Conservation (phyloP, 2,888 invertebrate species). For the Dasysyrphus tricinctus region DNA sequence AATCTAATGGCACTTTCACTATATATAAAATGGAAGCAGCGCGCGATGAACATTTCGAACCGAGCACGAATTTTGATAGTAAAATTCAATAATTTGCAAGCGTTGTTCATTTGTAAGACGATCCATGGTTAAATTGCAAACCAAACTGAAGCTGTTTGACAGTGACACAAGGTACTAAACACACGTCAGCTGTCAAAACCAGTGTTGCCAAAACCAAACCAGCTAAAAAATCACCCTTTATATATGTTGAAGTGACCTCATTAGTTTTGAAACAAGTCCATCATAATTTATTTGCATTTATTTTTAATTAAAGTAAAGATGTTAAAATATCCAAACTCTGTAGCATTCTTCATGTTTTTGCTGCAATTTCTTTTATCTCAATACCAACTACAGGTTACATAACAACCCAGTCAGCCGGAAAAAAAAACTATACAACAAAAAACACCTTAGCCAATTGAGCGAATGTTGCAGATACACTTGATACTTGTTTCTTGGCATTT, state of each 20-base stretch:
- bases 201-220: too few species aligned
- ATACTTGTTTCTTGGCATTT: conserved; percentile 50
- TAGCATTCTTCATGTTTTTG: conserved; percentile 1
- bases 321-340: neutral
- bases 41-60: too few species aligned
- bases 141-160: too few species aligned
- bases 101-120: too few species aligned
- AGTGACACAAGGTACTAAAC: too few species aligned
- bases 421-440: conserved; percentile 17
- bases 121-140: too few species aligned
- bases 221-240: too few species aligned
- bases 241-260: neutral
- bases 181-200: too few species aligned
- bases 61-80: too few species aligned
- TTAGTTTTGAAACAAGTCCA: neutral
- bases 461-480: conserved; percentile 38
- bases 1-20: too few species aligned
- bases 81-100: too few species aligned
- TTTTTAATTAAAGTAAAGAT: neutral
- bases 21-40: too few species aligned
- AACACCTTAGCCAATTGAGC: neutral
- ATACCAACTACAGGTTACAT: conserved; percentile 35
- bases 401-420: conserved; percentile 10
- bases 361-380: conserved; percentile 14
- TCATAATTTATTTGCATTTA: neutral